Evolutionary conservation across 2,888 invertebrate species (phyloP).

Genomic region (Aphrophora alni): DNA sequence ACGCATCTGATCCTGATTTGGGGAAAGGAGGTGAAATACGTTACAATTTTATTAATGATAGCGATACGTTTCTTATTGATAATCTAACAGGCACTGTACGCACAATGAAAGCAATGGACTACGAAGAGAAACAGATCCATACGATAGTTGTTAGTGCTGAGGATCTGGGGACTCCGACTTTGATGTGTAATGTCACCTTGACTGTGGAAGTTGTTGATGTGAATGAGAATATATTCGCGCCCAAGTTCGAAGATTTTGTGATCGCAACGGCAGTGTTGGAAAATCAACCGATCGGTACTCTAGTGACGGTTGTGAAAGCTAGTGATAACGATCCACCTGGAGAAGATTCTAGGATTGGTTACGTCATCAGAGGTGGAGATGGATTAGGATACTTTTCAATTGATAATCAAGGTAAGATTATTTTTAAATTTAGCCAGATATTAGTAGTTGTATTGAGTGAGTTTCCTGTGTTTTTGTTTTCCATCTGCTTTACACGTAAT

Average conservation of each 20-base stretch:
- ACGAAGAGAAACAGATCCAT: slow-evolving; percentile 88
- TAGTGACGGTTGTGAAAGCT: slow-evolving; percentile 79
- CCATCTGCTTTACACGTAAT: too few relatives aligned
- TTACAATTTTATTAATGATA: slow-evolving; percentile 66
- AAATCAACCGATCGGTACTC: slow-evolving; percentile 77
- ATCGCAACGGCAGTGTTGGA: slow-evolving; percentile 77
- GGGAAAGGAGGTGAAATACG: slow-evolving; percentile 80
- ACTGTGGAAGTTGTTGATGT: slow-evolving; percentile 91
- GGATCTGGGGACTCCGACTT: slow-evolving; percentile 83
- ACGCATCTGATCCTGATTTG: slow-evolving; percentile 84
- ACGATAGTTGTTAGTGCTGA: slow-evolving; percentile 84
- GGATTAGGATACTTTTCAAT: slow-evolving; percentile 93
- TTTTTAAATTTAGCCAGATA: too few relatives aligned
- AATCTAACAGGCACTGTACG: slow-evolving; percentile 84
- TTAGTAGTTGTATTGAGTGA: too few relatives aligned
- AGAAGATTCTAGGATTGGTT: slow-evolving; percentile 81
- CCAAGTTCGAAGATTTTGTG: slow-evolving; percentile 82
- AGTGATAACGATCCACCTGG: slow-evolving; percentile 81
- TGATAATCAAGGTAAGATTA: slow-evolving; percentile 63
- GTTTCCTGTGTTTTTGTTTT: too few relatives aligned
- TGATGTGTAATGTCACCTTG: slow-evolving; percentile 80
- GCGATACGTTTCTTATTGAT: slow-evolving; percentile 82
- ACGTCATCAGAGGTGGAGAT: slow-evolving; percentile 86
- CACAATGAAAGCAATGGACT: slow-evolving; percentile 80
- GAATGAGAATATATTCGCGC: slow-evolving; percentile 88